These are phyloP conservation scores for Cyanoderma ruficeps DNA, from an alignment of 2,113 vertebrate genomes.

Conservation along the genomic window DNA sequence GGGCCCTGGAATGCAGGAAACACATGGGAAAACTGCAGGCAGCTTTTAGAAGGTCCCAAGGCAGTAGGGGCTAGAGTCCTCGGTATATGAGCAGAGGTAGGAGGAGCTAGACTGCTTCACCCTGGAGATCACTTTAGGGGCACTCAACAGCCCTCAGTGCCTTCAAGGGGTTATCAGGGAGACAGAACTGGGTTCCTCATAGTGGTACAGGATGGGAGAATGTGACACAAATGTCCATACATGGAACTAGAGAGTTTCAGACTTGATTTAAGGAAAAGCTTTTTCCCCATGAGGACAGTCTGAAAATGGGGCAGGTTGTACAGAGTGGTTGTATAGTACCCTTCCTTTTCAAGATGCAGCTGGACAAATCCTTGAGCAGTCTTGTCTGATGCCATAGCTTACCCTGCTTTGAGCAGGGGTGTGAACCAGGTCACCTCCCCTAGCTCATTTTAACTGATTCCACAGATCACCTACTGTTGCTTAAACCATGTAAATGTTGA, in stretches of 20 bases:
- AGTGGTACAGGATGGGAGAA: background rate
- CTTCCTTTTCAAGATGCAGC: background rate
- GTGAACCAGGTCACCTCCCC: background rate
- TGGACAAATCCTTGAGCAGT: background rate
- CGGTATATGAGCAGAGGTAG: background rate
- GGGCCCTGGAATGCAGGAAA: background rate
- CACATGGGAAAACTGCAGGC: background rate
- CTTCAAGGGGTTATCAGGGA: fast-evolving
- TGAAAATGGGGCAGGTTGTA: background rate
- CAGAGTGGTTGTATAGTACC: background rate
- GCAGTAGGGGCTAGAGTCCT: background rate
- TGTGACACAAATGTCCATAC: background rate
- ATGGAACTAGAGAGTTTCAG: background rate
- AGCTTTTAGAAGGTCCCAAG: background rate
- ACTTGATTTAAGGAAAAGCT: background rate
- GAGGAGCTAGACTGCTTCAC: background rate
- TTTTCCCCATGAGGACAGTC: background rate
- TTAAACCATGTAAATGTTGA: background rate
- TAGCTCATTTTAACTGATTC: background rate
- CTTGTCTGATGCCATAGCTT: background rate
- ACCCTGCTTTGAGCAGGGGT: background rate
- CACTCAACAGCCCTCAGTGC: background rate
- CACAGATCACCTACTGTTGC: background rate
- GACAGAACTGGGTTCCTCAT: background rate
- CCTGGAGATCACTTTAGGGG: background rate